Evolutionary conservation across 1,140 invertebrate species (phyloP).

Genomic region (Laodelphax striatellus): DNA sequence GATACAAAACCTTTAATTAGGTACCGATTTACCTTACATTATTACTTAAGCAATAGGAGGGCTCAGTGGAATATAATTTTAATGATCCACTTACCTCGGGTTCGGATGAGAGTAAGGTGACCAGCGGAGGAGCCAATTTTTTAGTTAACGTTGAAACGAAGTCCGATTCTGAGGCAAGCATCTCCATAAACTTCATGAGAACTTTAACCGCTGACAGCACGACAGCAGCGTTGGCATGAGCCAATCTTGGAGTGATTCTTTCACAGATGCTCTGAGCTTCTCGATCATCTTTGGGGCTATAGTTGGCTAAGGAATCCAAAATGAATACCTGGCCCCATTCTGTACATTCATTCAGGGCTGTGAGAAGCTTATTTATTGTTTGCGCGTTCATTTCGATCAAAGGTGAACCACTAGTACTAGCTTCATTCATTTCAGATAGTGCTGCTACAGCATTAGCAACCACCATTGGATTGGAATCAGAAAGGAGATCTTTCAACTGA

Average conservation of each 20-base stretch:
- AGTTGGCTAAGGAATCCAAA: slow-evolving; percentile 94
- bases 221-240: slow-evolving; percentile 99
- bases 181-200: slow-evolving; percentile 96
- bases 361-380: slow-evolving; percentile 96
- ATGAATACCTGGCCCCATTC: slow-evolving; percentile 99
- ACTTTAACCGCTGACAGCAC: slow-evolving; percentile 97
- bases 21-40: too few relatives aligned
- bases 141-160: slow-evolving; percentile 90
- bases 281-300: slow-evolving; percentile 91
- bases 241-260: slow-evolving; percentile 91
- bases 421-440: slow-evolving; percentile 96
- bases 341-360: slow-evolving; percentile 97
- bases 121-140: slow-evolving; percentile 96
- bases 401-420: slow-evolving; percentile 81
- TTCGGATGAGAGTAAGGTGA: slow-evolving; percentile 94
- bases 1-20: too few relatives aligned
- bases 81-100: slow-evolving; percentile 75
- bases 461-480: slow-evolving; percentile 99
- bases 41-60: too few relatives aligned
- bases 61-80: too few relatives aligned
- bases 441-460: slow-evolving; percentile 99
- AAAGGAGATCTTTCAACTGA: slow-evolving; percentile 90
- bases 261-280: slow-evolving; percentile 99
- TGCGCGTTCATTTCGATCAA: slow-evolving; percentile 95
- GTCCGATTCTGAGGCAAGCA: slow-evolving; percentile 85